A percentile compares a stretch with the other conserved stretches of the same genome.
These are phyloP conservation scores for Lasioglossum marginatum DNA, from an alignment of 2,888 invertebrate species.

Conservation along the genomic window DNA sequence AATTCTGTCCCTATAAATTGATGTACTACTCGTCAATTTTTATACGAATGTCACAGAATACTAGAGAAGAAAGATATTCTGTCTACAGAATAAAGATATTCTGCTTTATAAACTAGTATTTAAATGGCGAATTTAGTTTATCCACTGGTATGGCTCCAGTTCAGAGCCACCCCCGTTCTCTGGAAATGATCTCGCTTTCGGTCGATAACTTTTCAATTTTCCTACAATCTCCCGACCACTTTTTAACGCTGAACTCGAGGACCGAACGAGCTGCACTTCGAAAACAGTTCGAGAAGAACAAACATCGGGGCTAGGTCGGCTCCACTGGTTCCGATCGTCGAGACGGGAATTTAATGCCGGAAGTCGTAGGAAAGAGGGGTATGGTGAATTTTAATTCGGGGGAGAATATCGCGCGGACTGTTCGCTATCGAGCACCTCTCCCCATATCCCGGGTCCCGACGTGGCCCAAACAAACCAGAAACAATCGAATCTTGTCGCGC, in stretches of 20 bases:
- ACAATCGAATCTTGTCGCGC: slow-evolving; percentile 60
- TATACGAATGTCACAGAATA: too few species aligned
- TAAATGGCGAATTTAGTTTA: too few species aligned
- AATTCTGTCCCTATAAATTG: too few species aligned
- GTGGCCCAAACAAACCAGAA: slow-evolving; percentile 56
- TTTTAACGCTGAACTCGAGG: slow-evolving; percentile 12
- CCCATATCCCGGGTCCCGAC: background rate
- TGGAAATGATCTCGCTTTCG: background rate
- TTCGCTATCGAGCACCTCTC: background rate
- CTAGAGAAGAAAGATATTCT: too few species aligned
- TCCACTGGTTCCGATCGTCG: slow-evolving; percentile 10
- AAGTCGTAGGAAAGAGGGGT: background rate
- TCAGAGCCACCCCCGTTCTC: background rate
- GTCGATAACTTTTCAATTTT: slow-evolving; percentile 36
- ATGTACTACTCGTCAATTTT: too few species aligned
- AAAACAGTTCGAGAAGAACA: slow-evolving; percentile 5
- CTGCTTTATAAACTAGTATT: too few species aligned
- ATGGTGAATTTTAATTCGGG: slow-evolving; percentile 40
- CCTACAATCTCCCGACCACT: slow-evolving; percentile 8
- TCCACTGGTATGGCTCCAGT: background rate
- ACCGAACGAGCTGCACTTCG: background rate
- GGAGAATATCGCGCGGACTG: background rate
- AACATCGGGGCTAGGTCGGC: slow-evolving; percentile 8
- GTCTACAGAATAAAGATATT: too few species aligned
- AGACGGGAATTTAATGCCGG: slow-evolving; percentile 16